Evolutionary conservation across 2,888 invertebrate genomes (phyloP).

Genomic region (Ophonus ardosiacus): DNA sequence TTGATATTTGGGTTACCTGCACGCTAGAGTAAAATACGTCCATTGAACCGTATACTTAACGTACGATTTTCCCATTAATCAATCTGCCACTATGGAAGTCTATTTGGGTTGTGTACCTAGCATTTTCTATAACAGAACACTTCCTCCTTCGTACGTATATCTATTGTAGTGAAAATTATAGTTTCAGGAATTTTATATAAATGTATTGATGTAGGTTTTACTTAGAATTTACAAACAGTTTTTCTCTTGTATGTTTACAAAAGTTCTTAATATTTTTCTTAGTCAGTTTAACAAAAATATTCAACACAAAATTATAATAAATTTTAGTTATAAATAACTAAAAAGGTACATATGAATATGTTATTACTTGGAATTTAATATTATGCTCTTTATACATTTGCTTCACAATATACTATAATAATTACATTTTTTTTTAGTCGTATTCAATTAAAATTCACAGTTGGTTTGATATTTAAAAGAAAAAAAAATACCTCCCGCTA

Average conservation of each 20-base stretch:
- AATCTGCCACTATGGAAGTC: background rate
- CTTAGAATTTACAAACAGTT: background rate
- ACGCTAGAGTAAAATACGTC: slow-evolving; percentile 38
- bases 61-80: slow-evolving; percentile 30
- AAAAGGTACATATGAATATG: too few species aligned
- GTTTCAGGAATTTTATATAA: background rate
- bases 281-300: background rate
- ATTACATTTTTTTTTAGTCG: too few species aligned
- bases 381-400: too few species aligned
- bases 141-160: background rate
- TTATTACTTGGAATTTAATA: too few species aligned
- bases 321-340: too few species aligned
- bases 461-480: too few species aligned
- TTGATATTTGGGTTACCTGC: slow-evolving; percentile 44
- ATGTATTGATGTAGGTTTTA: background rate
- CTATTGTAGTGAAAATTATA: slow-evolving; percentile 8
- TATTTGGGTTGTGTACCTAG: background rate
- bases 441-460: too few species aligned
- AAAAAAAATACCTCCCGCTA: too few species aligned
- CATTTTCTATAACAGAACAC: background rate
- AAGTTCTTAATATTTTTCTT: background rate
- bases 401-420: too few species aligned
- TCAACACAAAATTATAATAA: background rate
- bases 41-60: slow-evolving; percentile 33
- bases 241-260: background rate